Conservation (phyloP, 2,797 vertebrate genomes). For the Labroides dimidiatus region DNA sequence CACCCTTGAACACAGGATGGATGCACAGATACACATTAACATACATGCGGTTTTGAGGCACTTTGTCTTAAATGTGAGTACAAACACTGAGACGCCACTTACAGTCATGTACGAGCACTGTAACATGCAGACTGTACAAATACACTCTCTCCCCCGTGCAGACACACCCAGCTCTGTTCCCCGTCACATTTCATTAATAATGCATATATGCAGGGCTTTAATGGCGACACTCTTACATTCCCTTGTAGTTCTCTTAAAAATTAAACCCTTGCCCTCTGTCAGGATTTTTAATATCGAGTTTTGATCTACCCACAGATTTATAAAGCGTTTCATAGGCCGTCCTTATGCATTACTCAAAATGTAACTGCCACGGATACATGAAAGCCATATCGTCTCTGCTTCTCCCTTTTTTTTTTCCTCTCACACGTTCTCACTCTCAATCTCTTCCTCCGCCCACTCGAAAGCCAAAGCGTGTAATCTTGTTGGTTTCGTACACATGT, state of each 20-base stretch:
- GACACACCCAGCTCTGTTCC: constrained; percentile 73
- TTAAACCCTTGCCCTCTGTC: constrained; percentile 53
- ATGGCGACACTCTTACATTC: constrained; percentile 69
- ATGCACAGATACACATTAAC: constrained; percentile 28
- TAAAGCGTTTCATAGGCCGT: constrained; percentile 55
- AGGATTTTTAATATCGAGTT: constrained; percentile 53
- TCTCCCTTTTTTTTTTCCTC: constrained; percentile 27
- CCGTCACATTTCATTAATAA: constrained; percentile 81
- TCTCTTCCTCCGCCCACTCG: constrained; percentile 78
- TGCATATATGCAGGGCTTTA: constrained; percentile 75
- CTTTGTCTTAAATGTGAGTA: constrained; percentile 5
- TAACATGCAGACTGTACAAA: constrained; percentile 53
- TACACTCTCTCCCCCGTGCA: constrained; percentile 54
- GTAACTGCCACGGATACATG: constrained; percentile 66
- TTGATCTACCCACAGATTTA: constrained; percentile 60
- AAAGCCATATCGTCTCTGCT: constrained; percentile 64
- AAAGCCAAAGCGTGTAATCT: constrained; percentile 81
- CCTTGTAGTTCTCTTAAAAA: constrained; percentile 47
- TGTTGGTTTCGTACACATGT: constrained; percentile 79
- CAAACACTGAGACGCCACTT: constrained; percentile 10
- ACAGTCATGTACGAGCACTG: constrained; percentile 29
- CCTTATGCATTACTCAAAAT: constrained; percentile 58
- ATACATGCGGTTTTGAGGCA: constrained; percentile 1
- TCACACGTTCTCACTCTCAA: constrained; percentile 69
- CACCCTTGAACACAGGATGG: constrained; percentile 27